Evolutionary conservation across 1,140 invertebrate genomes (phyloP), one percentile per base, ranked within the genome.

Genomic region (Pomacea maculata): DNA sequence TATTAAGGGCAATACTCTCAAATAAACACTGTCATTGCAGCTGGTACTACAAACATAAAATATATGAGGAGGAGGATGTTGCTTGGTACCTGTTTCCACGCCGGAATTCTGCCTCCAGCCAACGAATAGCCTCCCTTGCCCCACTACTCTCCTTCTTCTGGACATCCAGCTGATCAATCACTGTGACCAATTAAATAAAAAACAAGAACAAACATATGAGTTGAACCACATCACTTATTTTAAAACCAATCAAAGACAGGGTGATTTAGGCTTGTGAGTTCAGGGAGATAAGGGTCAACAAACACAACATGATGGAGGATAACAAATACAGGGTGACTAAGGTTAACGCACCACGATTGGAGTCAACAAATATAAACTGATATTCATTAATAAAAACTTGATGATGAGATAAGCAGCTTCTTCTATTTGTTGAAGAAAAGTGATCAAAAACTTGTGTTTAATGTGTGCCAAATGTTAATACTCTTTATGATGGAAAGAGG

Each of bases 81-180:
- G 45, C 17, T 12, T 29, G 77, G 4, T 67, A 97, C 77, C 96
- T 93, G 82, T 96, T 96, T 15, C 97, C 97, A 84, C 94, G 94
- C 80, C 95, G 94, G 29, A 98, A 94, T 91, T 97, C 96, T 45
- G 93, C 91, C 90, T 98, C 97, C 74, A 98, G 91, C 96, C 97
- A 98, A 83, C 97, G 95, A 75, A 97, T 98, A 5, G 95, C 96
- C 89, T 97, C 96, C 74, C 97, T 93, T 0, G 96, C 96, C 83
- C 94, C 93, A 78, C 84, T 93, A 83, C 90, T 93, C 93, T 95
- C 87, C 94, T 94, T 95, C 91, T 98, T 98, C 75, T 96, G 89
- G 79, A 96, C 94, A 89, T 98, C 96, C 87, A 98, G 91, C 72
- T 95, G 95, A 84, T 95, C 96, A 77, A 98, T 94, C 68, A 97